Base-by-base conservation (phyloP, 2,797 vertebrate species). In the Sebastiscus tertius region DNA sequence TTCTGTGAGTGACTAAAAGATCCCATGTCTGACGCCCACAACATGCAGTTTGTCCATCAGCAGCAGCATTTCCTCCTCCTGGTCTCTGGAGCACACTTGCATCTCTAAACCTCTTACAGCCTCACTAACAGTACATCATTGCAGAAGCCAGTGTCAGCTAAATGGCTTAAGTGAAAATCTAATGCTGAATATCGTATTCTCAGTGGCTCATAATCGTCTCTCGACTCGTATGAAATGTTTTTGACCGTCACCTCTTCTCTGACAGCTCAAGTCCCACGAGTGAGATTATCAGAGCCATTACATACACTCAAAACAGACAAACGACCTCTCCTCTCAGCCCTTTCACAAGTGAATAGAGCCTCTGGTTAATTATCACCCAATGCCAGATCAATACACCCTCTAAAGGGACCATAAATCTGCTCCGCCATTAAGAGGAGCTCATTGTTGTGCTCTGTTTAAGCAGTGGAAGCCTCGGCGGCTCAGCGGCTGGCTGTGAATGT, bases 331-430 rank as follows among this genome's bases (percentile, higher is more conserved):
- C 64, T 34, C 69, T 70, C 56, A 34, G 14, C 33, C 18, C 33
- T 73, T 80, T 69, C 2, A 1, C 65, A 24, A 52, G 26, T 75
- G 58, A 87, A 90, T 11, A 29, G 73, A 1, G 60, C 52, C 1
- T 33, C 77, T 64, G 81, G 84, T 90, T 87, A 86, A 89, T 93
- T 84, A 91, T 92, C 84, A 62, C 63, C 81, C 68, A 26, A 46
- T 26, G 79, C 8, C 79, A 26, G 79, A 87, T 89, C 89, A 20
- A 93, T 87, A n/a, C 70, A 66, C 49, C 68, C 66, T 71, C 72
- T 65, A 76, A 77, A 27, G 8, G 69, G 55, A 56, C 46, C 77
- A 75, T 87, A 88, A 87, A 91, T 88, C 81, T 79, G 80, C 34
- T 68, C 67, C 0, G 59, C 42, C 22, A 8, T 34, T 52, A 64